Evolutionary conservation across 2,113 vertebrate species (phyloP).

Genomic region (Calidris pygmaea): DNA sequence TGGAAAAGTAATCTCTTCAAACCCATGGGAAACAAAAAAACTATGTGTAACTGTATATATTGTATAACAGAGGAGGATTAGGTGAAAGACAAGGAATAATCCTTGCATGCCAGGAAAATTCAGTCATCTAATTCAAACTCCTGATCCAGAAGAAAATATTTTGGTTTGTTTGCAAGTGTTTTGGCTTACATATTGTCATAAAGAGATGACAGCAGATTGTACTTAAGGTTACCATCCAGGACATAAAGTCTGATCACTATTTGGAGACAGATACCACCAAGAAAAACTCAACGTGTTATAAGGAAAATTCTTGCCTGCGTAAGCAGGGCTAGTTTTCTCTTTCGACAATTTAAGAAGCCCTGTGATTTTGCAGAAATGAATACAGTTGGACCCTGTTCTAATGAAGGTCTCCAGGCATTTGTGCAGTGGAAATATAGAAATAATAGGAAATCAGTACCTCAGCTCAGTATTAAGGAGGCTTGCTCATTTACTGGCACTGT

Average conservation of each 20-base stretch:
- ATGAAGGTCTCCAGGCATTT: constrained; percentile 18
- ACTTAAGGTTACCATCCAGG: neutral
- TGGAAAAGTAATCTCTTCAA: constrained; percentile 68
- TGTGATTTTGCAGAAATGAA: constrained; percentile 41
- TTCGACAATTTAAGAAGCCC: constrained; percentile 1
- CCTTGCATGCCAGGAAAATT: constrained; percentile 65
- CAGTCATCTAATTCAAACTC: constrained; percentile 66
- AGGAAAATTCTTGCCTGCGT: neutral
- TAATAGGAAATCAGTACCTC: constrained; percentile 46
- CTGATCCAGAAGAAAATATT: constrained; percentile 57
- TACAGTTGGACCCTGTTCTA: neutral
- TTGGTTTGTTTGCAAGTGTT: constrained; percentile 58
- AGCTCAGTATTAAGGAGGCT: constrained; percentile 22
- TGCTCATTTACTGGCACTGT: constrained; percentile 33
- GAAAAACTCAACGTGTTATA: neutral
- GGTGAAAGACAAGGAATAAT: constrained; percentile 60
- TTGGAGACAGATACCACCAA: neutral
- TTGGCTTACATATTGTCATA: constrained; percentile 26
- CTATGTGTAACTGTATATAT: constrained; percentile 41
- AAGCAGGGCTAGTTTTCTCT: constrained; percentile 3
- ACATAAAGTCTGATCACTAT: neutral
- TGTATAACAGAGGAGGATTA: constrained; percentile 57
- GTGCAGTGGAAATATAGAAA: constrained; percentile 41
- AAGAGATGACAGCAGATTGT: constrained; percentile 15
- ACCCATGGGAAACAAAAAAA: constrained; percentile 30